Evolutionary conservation across 2,797 vertebrate genomes (phyloP).

Genomic region (Limnodromus scolopaceus): DNA sequence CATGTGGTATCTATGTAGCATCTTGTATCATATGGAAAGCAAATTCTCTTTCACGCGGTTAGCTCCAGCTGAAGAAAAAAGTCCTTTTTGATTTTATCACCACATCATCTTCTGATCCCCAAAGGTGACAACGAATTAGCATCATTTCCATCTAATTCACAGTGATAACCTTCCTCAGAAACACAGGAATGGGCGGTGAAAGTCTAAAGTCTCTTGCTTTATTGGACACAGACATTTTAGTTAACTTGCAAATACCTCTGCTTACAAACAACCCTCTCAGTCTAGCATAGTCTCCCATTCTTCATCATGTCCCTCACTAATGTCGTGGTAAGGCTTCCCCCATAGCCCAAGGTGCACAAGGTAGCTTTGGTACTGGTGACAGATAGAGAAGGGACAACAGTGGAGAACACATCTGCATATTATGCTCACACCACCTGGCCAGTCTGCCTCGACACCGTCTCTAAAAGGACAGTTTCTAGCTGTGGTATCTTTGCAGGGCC

Average conservation of each 20-base stretch:
- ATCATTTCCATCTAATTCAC: not conserved
- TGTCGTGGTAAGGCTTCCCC: not conserved
- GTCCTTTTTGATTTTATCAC: not conserved
- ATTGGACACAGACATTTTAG: not conserved
- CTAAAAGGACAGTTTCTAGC: not conserved
- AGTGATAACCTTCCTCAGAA: not conserved
- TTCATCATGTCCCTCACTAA: not conserved
- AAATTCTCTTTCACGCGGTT: constrained; percentile 31
- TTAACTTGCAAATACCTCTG: not conserved
- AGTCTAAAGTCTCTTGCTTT: not conserved
- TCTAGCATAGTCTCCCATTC: not conserved
- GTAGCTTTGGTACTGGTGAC: not conserved
- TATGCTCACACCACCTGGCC: not conserved
- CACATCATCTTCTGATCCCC: constrained; percentile 22
- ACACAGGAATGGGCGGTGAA: not conserved
- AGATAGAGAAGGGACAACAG: not conserved
- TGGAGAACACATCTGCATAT: not conserved
- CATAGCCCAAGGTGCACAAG: not conserved
- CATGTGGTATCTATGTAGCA: constrained; percentile 17
- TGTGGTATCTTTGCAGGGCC: not conserved
- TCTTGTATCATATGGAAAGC: constrained; percentile 40
- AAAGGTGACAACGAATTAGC: constrained; percentile 7
- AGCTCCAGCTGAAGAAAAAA: constrained; percentile 16
- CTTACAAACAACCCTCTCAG: not conserved
- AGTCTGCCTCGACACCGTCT: not conserved